Evolutionary conservation across 2,113 vertebrate species (phyloP).

Genomic region (Phodopus roborovskii): DNA sequence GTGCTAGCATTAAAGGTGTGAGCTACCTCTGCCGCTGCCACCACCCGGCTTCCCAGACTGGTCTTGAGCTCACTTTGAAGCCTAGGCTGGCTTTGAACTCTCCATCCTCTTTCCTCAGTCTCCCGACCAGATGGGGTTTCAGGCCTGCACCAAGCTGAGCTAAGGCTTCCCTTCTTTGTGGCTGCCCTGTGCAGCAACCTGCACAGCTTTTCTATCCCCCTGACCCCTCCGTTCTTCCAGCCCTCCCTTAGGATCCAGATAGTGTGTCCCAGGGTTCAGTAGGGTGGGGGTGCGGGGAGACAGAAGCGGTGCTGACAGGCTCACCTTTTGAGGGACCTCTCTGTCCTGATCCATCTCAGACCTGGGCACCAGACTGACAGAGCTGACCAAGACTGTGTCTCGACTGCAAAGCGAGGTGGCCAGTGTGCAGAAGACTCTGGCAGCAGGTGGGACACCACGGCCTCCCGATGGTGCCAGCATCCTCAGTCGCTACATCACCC

Average conservation of each 20-base stretch:
- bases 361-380: conserved; percentile 92
- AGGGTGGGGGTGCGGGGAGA: background rate
- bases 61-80: background rate
- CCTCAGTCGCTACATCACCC: conserved; percentile 90
- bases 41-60: background rate
- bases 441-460: background rate
- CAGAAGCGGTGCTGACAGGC: background rate
- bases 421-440: conserved; percentile 80
- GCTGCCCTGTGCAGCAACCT: background rate
- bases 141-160: background rate
- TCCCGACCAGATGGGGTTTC: background rate
- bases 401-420: conserved; percentile 90
- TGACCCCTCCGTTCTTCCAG: background rate
- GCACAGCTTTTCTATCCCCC: background rate
- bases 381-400: conserved; percentile 89
- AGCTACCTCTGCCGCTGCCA: no score
- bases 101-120: background rate
- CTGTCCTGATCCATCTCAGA: conserved; percentile 30
- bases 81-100: background rate
- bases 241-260: background rate
- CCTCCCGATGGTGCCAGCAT: conserved; percentile 84
- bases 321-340: background rate
- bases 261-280: background rate
- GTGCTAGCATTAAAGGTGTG: no score
- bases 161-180: background rate